phyloP scores from a whole-genome alignment of 2,797 vertebrate genomes.

The Merluccius polli region DNA sequence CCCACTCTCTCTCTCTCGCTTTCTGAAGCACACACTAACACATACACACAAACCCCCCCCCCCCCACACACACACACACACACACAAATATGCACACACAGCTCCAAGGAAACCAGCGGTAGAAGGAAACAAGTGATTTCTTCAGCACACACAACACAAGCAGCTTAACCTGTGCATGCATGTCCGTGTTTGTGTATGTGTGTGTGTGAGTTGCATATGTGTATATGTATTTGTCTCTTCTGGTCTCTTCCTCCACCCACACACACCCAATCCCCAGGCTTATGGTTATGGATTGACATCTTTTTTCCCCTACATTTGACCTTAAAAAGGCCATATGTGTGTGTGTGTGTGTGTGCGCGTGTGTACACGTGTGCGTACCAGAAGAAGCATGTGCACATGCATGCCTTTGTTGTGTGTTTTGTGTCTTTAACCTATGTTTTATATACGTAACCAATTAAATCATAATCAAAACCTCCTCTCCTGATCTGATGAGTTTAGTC shows the following conservation, averaged over 20 bases:
- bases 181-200: neutral
- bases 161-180: slow-evolving; percentile 10
- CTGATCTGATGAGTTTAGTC: too few species aligned
- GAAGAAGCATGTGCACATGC: neutral
- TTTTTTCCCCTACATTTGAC: neutral
- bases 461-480: too few species aligned
- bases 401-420: neutral
- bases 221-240: neutral
- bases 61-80: neutral
- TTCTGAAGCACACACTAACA: neutral
- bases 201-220: neutral
- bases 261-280: neutral
- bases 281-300: neutral
- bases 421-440: neutral
- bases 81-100: slow-evolving; percentile 19
- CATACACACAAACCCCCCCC: slow-evolving; percentile 2
- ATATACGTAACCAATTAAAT: neutral
- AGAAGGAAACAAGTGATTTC: slow-evolving; percentile 26
- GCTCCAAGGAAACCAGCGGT: slow-evolving; percentile 3
- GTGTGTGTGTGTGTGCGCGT: neutral
- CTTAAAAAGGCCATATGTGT: neutral
- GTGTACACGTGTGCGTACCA: neutral
- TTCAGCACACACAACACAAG: slow-evolving; percentile 11
- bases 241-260: neutral
- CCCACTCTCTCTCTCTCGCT: neutral